Base-by-base conservation (phyloP, 2,888 invertebrate genomes). In the Drosophila ustulata region DNA sequence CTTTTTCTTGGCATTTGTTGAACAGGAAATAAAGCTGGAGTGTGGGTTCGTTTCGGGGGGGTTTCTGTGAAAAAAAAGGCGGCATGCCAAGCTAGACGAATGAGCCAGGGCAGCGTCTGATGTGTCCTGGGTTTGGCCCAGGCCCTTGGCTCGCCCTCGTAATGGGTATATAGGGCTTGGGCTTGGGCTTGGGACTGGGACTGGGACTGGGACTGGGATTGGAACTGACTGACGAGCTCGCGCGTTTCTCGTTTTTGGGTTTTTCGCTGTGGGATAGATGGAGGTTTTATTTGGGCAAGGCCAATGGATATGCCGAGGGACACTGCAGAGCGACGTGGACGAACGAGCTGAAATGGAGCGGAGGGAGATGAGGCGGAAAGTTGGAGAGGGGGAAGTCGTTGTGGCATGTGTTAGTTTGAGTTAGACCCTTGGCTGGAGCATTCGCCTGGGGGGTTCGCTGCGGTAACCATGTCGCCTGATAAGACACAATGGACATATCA, bases 401-500 rank as follows among this genome's bases (percentile, higher is more conserved):
- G 43, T 55, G 68, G 73, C 73, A 80, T 83, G 82, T 75, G 81
- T 81, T 81, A 76, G 84, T 80, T 87, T 77, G 80, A 77, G 77
- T 67, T 76, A 77, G 77, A 63, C 67, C 58, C 68, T 59, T 62
- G 62, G 64, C 56, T 51, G 50, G 56, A 57, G 65, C 71, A 69
- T 77, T 66, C 80, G 84, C 79, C 79, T 78, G 73, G 82, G 77
- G 82, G 80, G 76, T 69, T 78, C 85, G 64, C 69, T 85, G 87
- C 73, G 88, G 88, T 85, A 78, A 80, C 89, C 89, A 89, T 85
- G 86, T 83, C 81, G 89, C 82, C 88, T 90, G 90, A 91, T 90
- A 90, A 90, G 90, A 90, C 90, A 89, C 91, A 91, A 91, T 90
- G 90, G 90, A 90, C 91, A 91, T 87, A 89, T 90, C 90, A 90